Conservation (phyloP, 1,140 invertebrate species). For the Drosophila pectinifera region DNA sequence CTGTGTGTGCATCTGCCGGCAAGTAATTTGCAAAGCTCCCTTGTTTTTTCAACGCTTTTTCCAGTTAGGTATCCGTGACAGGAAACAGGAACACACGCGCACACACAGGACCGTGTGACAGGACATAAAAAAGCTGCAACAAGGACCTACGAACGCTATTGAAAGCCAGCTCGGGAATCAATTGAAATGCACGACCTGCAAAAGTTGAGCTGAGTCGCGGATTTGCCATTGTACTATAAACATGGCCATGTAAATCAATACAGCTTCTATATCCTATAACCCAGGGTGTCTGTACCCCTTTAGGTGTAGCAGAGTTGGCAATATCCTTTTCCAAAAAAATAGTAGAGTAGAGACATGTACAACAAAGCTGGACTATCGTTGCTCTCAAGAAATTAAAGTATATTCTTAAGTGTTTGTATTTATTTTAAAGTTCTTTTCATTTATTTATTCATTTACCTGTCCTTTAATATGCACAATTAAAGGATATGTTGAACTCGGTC, state of each 20-base stretch:
- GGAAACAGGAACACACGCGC: conserved; percentile 64
- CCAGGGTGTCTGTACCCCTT: conserved; percentile 10
- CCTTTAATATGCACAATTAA: too few species aligned
- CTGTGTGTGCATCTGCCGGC: conserved; percentile 34
- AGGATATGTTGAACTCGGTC: too few species aligned
- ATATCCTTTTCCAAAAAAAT: neutral
- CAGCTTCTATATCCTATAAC: conserved; percentile 15
- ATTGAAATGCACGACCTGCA: conserved; percentile 64
- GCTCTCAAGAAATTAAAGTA: too few species aligned
- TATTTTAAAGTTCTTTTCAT: too few species aligned
- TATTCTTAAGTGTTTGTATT: too few species aligned
- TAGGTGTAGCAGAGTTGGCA: neutral
- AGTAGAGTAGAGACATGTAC: too few species aligned
- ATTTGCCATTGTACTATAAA: conserved; percentile 73
- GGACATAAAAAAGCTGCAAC: conserved; percentile 51
- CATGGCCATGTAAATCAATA: conserved; percentile 72
- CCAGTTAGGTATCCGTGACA: conserved; percentile 37
- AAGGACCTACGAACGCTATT: conserved; percentile 46
- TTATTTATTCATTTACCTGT: too few species aligned
- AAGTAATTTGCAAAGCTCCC: conserved; percentile 68
- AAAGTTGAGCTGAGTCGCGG: conserved; percentile 62
- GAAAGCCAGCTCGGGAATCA: conserved; percentile 56
- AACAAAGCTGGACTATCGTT: neutral
- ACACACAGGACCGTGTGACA: conserved; percentile 4
- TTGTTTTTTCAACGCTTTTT: conserved; percentile 32